phyloP scores from a whole-genome alignment of 2,888 invertebrate genomes.

The Phyto melanocephala region DNA sequence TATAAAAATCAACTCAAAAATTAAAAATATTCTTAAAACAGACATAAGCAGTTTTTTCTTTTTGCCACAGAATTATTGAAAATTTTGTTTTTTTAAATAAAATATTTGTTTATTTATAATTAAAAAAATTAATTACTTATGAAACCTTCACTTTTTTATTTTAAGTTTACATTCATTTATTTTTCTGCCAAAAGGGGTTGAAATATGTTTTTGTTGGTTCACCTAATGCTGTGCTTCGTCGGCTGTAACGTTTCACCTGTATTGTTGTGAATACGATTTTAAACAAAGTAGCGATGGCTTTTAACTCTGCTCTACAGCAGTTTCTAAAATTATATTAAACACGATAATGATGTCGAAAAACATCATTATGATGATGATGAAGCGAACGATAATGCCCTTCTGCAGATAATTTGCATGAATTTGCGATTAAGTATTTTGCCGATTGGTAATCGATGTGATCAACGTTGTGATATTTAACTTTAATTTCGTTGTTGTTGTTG shows the following conservation, averaged over 20 bases:
- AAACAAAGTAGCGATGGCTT: constrained; percentile 37
- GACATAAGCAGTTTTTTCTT: no score
- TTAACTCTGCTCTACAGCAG: constrained; percentile 9
- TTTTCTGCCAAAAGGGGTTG: background rate
- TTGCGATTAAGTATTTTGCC: constrained; percentile 67
- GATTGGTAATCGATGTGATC: constrained; percentile 65
- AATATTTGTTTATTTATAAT: no score
- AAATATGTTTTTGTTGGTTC: constrained; percentile 1
- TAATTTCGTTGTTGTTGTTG: background rate
- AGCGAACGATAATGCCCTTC: constrained; percentile 63
- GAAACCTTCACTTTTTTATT: no score
- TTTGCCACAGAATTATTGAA: no score
- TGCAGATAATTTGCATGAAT: constrained; percentile 69
- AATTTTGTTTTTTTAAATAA: no score
- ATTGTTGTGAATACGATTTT: background rate
- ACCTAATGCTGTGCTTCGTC: background rate
- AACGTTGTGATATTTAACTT: constrained; percentile 58
- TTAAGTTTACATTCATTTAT: no score
- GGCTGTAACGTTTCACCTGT: constrained; percentile 47
- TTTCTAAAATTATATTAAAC: constrained; percentile 5
- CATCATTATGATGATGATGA: constrained; percentile 22
- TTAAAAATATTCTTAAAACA: no score
- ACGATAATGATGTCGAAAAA: constrained; percentile 26
- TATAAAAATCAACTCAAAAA: no score
- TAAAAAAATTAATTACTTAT: no score